phyloP scores from a whole-genome alignment of 2,797 vertebrate species.

The Acomys russatus region DNA sequence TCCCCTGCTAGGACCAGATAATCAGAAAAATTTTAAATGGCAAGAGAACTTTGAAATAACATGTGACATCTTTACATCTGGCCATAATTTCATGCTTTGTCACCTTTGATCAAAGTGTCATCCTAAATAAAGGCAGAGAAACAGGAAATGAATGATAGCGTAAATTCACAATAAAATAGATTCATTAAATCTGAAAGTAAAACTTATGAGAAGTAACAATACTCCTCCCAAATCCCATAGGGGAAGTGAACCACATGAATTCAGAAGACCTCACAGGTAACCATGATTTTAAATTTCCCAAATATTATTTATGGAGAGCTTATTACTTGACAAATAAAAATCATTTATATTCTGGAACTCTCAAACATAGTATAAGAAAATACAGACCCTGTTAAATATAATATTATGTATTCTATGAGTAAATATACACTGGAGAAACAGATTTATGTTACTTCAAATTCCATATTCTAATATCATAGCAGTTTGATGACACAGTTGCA shows the following conservation, averaged over 20 bases:
- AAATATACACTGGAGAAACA: neutral
- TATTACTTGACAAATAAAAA: neutral
- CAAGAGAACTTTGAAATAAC: constrained; percentile 27
- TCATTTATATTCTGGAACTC: neutral
- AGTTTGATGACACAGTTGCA: neutral
- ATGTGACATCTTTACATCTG: constrained; percentile 59
- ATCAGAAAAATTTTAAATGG: constrained; percentile 71
- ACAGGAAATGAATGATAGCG: constrained; percentile 62
- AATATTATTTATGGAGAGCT: neutral
- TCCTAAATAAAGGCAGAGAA: constrained; percentile 67
- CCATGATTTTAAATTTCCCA: neutral
- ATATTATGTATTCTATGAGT: neutral
- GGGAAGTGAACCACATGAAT: neutral
- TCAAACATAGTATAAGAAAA: neutral
- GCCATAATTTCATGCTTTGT: constrained; percentile 68
- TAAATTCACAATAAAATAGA: constrained; percentile 13
- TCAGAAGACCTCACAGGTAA: neutral
- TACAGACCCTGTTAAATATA: neutral
- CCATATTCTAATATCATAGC: neutral
- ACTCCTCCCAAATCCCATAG: neutral
- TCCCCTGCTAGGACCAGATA: constrained; percentile 45
- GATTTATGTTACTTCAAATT: neutral
- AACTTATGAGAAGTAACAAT: neutral
- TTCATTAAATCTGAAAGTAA: constrained; percentile 47
- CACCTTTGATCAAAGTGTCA: constrained; percentile 73